Evolutionary conservation across 2,888 invertebrate species (phyloP).

Genomic region (Rhagonycha lutea): DNA sequence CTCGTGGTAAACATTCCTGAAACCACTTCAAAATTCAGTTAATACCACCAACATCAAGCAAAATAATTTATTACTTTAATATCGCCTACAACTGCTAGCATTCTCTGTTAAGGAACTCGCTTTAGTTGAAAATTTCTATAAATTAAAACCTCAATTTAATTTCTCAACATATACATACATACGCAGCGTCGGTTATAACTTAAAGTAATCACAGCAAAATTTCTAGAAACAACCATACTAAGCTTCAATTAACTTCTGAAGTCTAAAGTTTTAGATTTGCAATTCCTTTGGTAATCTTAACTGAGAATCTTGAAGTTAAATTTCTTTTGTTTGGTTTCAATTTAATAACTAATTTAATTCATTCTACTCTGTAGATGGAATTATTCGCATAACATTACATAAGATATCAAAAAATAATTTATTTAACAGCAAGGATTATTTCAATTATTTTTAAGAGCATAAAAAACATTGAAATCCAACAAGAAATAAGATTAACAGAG

Average conservation of each 20-base stretch:
- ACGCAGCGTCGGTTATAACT: not conserved
- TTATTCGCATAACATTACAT: not conserved
- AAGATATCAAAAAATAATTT: not conserved
- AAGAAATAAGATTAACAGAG: too few species aligned
- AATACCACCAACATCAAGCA: not conserved
- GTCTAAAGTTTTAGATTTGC: not conserved
- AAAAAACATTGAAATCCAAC: too few species aligned
- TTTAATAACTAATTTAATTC: not conserved
- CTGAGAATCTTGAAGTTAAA: not conserved
- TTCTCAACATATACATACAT: not conserved
- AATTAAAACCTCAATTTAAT: constrained; percentile 3
- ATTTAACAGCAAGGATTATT: too few species aligned
- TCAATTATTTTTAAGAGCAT: too few species aligned
- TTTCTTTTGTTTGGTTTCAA: not conserved
- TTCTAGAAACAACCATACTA: not conserved
- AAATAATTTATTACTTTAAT: constrained; percentile 2
- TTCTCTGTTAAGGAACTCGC: not conserved
- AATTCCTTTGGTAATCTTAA: not conserved
- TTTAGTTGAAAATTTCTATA: not conserved
- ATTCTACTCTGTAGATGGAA: not conserved
- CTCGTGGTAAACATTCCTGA: not conserved
- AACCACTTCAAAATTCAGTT: not conserved
- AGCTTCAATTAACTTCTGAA: constrained; percentile 1
- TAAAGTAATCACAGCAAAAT: not conserved
- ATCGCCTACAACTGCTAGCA: not conserved